Evolutionary conservation across 2,797 vertebrate species (phyloP).

Genomic region (Ceryle rudis): DNA sequence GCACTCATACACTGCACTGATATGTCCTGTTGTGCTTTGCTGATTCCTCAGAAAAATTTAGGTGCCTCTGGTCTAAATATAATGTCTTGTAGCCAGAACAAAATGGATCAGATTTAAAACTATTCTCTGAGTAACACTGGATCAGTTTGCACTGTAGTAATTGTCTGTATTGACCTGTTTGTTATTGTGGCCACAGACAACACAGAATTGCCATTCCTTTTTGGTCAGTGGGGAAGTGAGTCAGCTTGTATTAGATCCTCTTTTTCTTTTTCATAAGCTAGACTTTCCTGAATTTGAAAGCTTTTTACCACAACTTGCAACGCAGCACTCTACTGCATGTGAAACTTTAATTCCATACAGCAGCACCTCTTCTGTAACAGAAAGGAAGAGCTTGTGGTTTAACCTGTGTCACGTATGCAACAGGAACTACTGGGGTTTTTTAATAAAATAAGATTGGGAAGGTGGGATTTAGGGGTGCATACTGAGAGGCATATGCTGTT

Average conservation of each 20-base stretch:
- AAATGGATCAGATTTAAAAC: background rate
- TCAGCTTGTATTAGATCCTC: constrained; percentile 68
- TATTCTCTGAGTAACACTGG: background rate
- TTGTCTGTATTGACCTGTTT: constrained; percentile 23
- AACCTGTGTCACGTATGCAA: background rate
- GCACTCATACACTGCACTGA: background rate
- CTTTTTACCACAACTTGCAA: constrained; percentile 48
- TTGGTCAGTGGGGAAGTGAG: constrained; percentile 24
- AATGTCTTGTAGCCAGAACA: background rate
- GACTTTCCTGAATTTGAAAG: constrained; percentile 66
- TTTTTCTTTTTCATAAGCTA: constrained; percentile 67
- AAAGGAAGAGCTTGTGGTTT: constrained; percentile 1
- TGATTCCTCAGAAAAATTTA: background rate
- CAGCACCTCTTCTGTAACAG: background rate
- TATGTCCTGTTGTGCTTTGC: background rate
- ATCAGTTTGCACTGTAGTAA: background rate
- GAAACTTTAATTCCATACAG: constrained; percentile 3
- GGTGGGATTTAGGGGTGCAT: background rate
- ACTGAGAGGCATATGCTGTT: background rate
- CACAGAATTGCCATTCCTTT: constrained; percentile 20
- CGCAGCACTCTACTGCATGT: background rate
- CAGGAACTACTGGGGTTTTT: background rate
- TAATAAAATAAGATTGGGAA: background rate
- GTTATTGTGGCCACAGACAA: background rate
- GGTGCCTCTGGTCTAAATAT: background rate